Percentiles rank a stretch among this genome's conserved stretches.
These are phyloP conservation scores for Nasonia giraulti DNA, from an alignment of 1,140 invertebrate genomes.

Conservation along the genomic window DNA sequence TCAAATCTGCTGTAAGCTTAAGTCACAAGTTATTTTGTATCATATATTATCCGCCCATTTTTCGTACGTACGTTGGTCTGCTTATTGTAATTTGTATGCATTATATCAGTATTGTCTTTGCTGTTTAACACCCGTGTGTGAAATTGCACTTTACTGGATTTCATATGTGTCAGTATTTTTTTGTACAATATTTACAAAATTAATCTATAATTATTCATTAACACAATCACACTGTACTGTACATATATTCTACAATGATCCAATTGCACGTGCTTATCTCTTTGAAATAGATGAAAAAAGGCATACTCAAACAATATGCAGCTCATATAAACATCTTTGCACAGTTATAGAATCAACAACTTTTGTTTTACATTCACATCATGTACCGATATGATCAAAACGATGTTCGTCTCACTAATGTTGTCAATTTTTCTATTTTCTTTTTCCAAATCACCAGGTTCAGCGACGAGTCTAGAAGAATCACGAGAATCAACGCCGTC, in stretches of 20 bases:
- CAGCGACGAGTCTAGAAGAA: conserved; percentile 72
- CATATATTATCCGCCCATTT: neutral
- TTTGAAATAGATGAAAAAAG: neutral
- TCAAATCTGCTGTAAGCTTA: conserved; percentile 71
- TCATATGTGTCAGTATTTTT: neutral
- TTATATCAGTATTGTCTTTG: neutral
- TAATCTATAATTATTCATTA: neutral
- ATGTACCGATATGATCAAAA: neutral
- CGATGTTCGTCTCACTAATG: neutral
- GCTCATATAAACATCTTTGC: neutral
- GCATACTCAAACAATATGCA: neutral
- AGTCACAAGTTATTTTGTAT: conserved; percentile 56
- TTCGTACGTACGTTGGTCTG: neutral
- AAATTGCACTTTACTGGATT: neutral
- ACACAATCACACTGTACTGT: neutral
- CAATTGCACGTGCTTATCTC: neutral
- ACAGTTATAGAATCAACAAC: neutral
- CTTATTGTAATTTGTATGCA: neutral
- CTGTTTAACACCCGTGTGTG: neutral
- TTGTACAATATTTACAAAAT: neutral
- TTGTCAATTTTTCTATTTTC: neutral
- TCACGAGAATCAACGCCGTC: conserved; percentile 72
- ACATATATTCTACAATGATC: neutral
- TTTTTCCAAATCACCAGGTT: conserved; percentile 60
- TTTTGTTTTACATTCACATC: neutral